Conservation (phyloP, 2,888 invertebrate genomes). For the Synergus gifuensis region DNA sequence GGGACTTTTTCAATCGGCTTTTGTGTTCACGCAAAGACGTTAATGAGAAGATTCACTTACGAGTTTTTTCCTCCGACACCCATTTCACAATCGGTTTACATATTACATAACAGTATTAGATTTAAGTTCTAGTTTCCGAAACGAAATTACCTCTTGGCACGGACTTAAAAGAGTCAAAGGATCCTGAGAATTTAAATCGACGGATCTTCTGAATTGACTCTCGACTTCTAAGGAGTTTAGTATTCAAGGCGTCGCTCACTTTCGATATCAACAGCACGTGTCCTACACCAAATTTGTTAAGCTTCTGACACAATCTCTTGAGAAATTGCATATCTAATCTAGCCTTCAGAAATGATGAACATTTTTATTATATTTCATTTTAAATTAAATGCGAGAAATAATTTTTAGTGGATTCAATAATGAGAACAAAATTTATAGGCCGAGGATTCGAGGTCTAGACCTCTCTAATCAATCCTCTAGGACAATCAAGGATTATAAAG, state of each 20-base stretch:
- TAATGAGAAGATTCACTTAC: background rate
- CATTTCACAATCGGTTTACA: conserved; percentile 6
- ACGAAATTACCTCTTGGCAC: conserved; percentile 51
- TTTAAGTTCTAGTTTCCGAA: conserved; percentile 47
- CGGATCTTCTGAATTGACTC: conserved; percentile 42
- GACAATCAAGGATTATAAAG: background rate
- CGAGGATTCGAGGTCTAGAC: too few species aligned
- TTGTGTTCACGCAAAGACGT: conserved; percentile 38
- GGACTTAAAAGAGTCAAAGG: conserved; percentile 42
- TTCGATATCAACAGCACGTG: conserved; percentile 69
- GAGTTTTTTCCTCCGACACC: background rate
- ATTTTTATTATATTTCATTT: background rate
- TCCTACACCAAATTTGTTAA: conserved; percentile 63
- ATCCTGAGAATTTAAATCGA: conserved; percentile 62
- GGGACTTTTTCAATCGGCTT: conserved; percentile 7
- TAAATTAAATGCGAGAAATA: background rate
- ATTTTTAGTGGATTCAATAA: background rate
- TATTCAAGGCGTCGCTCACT: conserved; percentile 64
- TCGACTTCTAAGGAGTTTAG: conserved; percentile 53
- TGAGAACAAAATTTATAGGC: background rate
- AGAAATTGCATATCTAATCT: conserved; percentile 14
- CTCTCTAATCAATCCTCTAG: background rate
- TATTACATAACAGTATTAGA: conserved; percentile 22
- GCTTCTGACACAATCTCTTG: conserved; percentile 60
- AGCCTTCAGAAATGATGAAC: background rate